Conservation (phyloP, 2,888 invertebrate species). For the Calameuta pallipes region DNA sequence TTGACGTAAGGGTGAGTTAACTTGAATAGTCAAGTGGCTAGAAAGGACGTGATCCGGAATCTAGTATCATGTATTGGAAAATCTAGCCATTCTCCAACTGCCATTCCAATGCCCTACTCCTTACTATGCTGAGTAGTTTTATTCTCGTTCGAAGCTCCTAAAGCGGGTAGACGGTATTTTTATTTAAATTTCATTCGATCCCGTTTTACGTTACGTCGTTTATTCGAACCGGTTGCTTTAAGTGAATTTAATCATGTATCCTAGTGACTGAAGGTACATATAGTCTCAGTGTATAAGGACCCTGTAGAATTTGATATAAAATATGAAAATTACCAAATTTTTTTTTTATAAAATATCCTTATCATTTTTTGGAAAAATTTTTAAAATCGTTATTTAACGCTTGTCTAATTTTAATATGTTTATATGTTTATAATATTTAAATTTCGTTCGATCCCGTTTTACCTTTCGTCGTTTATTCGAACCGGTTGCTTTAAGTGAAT, state of each 20-base stretch:
- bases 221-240: neutral
- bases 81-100: constrained; percentile 40
- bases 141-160: constrained; percentile 41
- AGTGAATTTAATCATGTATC: neutral
- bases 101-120: neutral
- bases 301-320: too few species aligned
- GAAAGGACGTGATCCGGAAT: constrained; percentile 47
- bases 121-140: constrained; percentile 28
- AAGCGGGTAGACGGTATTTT: constrained; percentile 48
- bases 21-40: constrained; percentile 42
- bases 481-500: neutral
- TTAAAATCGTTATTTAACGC: neutral
- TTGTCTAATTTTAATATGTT: too few species aligned
- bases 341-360: neutral
- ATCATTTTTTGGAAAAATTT: neutral
- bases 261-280: too few species aligned
- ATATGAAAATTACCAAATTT: too few species aligned
- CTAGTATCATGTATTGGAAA: constrained; percentile 45
- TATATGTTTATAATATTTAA: too few species aligned
- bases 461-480: neutral
- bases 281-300: too few species aligned
- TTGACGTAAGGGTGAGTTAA: neutral
- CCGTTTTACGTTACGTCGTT: constrained; percentile 11
- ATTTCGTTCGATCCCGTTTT: constrained; percentile 41
- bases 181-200: constrained; percentile 51